Evolutionary conservation across 23 tunicate species (phyloP).

Genomic region (Aplidium turbinatum): DNA sequence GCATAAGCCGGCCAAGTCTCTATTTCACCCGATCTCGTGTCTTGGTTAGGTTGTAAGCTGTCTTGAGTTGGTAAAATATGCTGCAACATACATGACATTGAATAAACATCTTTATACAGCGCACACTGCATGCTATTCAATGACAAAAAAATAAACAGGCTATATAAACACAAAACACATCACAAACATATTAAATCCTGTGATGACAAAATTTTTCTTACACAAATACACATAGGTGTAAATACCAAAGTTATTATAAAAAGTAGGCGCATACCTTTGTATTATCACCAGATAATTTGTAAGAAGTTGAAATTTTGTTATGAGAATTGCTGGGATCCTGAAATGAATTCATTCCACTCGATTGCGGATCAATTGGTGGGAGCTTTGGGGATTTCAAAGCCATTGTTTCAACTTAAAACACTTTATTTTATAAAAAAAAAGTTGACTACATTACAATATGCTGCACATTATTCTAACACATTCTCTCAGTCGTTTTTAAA

Average conservation of each 20-base stretch:
- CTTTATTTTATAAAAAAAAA: too few relatives aligned
- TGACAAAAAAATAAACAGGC: too few relatives aligned
- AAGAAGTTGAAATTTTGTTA: slow-evolving; percentile 41
- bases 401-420: too few relatives aligned
- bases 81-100: slow-evolving; percentile 40
- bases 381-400: slow-evolving; percentile 57
- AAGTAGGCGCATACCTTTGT: slow-evolving; percentile 18
- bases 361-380: slow-evolving; percentile 55
- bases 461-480: too few relatives aligned
- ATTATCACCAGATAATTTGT: slow-evolving; percentile 42
- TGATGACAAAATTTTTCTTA: neutral
- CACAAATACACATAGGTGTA: neutral
- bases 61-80: slow-evolving; percentile 70
- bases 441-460: too few relatives aligned
- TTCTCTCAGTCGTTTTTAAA: neutral
- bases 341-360: neutral
- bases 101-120: neutral
- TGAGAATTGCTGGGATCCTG: neutral
- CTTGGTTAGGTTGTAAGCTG: slow-evolving; percentile 68
- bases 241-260: neutral
- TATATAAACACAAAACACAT: too few relatives aligned
- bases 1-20: slow-evolving; percentile 98
- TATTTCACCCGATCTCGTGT: slow-evolving; percentile 80
- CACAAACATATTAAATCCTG: neutral
- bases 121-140: too few relatives aligned